phyloP scores from a whole-genome alignment of 2,888 invertebrate genomes.

The Parasteatoda lunata region DNA sequence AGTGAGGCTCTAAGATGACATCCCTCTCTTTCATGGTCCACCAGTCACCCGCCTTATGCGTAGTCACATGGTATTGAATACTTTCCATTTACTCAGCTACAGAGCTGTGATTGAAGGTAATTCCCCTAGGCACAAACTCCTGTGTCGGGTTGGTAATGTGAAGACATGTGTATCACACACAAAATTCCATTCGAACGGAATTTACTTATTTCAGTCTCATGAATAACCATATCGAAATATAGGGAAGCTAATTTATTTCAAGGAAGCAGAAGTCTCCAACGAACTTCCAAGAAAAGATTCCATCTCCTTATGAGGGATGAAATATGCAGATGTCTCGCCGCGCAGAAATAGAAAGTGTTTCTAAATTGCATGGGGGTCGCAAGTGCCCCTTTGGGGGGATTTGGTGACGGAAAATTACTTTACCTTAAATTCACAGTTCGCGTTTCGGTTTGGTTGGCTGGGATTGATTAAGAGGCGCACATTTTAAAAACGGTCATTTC shows the following conservation, averaged over 20 bases:
- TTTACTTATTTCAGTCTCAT: constrained; percentile 31
- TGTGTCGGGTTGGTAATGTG: constrained; percentile 7
- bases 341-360: too few relatives aligned
- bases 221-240: constrained; percentile 41
- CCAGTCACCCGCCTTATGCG: too few relatives aligned
- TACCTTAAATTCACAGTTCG: neutral
- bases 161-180: constrained; percentile 1
- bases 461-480: too few relatives aligned
- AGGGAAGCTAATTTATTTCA: constrained; percentile 52
- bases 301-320: constrained; percentile 12
- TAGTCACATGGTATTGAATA: too few relatives aligned
- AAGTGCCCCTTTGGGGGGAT: neutral
- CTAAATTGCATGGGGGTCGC: too few relatives aligned
- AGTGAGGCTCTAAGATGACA: too few relatives aligned
- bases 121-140: neutral
- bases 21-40: too few relatives aligned
- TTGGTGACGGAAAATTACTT: constrained; percentile 4
- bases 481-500: too few relatives aligned
- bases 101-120: constrained; percentile 18
- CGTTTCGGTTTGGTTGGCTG: neutral
- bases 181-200: constrained; percentile 33
- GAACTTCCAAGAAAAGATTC: neutral
- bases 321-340: constrained; percentile 21
- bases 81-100: neutral
- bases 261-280: neutral